Conservation (phyloP, 2,797 vertebrate genomes). For the Cossypha dichroa region DNA sequence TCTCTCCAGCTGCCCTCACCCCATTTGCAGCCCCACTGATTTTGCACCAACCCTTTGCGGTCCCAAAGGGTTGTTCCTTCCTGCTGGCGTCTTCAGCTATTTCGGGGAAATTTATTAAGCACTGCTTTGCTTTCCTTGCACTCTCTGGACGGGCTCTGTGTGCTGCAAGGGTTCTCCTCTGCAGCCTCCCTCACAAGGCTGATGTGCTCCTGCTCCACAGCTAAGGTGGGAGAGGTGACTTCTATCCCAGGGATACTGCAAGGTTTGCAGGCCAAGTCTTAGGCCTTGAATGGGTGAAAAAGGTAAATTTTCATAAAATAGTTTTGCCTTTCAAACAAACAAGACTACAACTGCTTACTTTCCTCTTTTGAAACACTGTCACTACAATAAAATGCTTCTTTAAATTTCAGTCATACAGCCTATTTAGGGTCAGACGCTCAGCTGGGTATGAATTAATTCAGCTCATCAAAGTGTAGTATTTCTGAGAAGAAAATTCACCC, state of each 20-base stretch:
- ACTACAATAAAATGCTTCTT: background rate
- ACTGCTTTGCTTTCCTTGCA: background rate
- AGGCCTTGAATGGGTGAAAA: background rate
- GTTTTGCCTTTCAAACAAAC: background rate
- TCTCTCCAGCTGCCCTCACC: background rate
- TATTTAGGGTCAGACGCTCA: background rate
- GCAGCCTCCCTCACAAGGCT: background rate
- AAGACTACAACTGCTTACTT: background rate
- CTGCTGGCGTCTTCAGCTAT: background rate
- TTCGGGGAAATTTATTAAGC: background rate
- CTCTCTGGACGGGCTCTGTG: background rate
- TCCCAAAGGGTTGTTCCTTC: background rate
- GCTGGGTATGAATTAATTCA: background rate
- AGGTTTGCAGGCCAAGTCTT: background rate
- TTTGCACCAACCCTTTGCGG: rapidly evolving
- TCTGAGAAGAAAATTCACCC: background rate
- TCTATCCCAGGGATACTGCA: background rate
- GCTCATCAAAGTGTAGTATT: background rate
- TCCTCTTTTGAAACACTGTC: background rate
- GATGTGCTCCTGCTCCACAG: background rate
- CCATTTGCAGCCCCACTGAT: rapidly evolving
- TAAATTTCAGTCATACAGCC: background rate
- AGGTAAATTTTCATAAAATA: background rate
- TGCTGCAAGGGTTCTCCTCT: background rate
- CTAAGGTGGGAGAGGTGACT: background rate